Base-by-base conservation (phyloP, 2,113 vertebrate genomes). In the Phasianus colchicus region DNA sequence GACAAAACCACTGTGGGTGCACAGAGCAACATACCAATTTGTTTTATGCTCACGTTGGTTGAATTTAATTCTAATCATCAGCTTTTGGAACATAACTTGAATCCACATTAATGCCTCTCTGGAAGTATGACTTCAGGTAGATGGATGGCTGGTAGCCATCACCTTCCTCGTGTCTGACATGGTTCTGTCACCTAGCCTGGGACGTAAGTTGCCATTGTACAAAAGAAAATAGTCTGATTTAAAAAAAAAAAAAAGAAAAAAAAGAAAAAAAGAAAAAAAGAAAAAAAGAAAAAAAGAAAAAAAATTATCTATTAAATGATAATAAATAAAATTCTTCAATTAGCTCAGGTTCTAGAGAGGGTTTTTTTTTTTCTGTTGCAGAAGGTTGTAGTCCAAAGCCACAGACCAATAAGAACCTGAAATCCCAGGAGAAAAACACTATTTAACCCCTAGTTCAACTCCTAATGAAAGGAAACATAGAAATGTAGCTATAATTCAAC, bases 401-500 rank as follows among this genome's bases (percentile, higher is more conserved):
- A 88, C n/a, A 77, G 78, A 76, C 86, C 2, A 2, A 78, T 40
- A 66, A 91, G 89, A 86, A 95, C 79, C 82, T 91, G 87, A 95
- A 61, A 71, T 87, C 91, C 71, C 74, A 38, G 36, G 55, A 64
- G 79, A 6, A 55, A 90, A 83, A 71, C 69, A 91, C 80, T 86
- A 22, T 93, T 96, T 96, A 96, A 96, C 95, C 96, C 91, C 88
- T 90, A 96, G 91, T 97, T 97, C 96, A 97, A 92, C 84, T 94
- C 88, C 83, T 97, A 89, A 96, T 86, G 93, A 96, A 97, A 97
- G 93, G 87, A 97, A 97, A 97, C 95, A 92, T 24, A 95, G 92
- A 97, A 95, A 97, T 96, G 95, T 92, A 93, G 95, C 66, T 96
- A 86, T 92, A 98, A 97, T 96, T 96, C 87, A 95, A 96, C 95